phyloP scores from a whole-genome alignment of 2,888 invertebrate species.

The Microctonus brassicae region DNA sequence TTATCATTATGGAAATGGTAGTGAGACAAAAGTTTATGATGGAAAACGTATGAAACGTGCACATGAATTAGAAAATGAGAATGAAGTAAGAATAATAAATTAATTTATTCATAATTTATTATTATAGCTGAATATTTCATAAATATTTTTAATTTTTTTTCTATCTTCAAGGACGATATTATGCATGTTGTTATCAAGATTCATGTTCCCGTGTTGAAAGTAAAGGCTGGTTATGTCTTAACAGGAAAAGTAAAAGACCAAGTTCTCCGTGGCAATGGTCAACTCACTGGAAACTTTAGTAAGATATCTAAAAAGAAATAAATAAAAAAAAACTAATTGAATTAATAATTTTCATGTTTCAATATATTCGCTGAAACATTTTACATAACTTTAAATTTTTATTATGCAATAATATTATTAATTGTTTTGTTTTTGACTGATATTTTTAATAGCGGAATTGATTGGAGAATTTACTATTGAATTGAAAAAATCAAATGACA shows the following conservation, averaged over 20 bases:
- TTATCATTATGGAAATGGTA: slow-evolving; percentile 59
- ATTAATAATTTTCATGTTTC: too few relatives aligned
- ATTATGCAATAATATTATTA: slow-evolving; percentile 18
- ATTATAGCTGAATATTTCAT: neutral
- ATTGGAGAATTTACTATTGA: slow-evolving; percentile 65
- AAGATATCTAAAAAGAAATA: slow-evolving; percentile 43
- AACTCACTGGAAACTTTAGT: slow-evolving; percentile 63
- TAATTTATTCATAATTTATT: neutral
- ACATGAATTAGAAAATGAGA: slow-evolving; percentile 45
- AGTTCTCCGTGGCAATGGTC: slow-evolving; percentile 60
- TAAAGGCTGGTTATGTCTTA: slow-evolving; percentile 60
- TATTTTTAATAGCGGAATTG: slow-evolving; percentile 54
- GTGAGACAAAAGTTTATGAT: slow-evolving; percentile 38
- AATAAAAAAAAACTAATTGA: slow-evolving; percentile 20
- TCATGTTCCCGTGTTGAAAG: slow-evolving; percentile 58
- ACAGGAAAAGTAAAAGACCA: slow-evolving; percentile 63
- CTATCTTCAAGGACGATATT: slow-evolving; percentile 60
- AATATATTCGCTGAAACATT: too few relatives aligned
- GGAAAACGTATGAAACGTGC: slow-evolving; percentile 54
- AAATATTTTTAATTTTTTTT: slow-evolving; percentile 11
- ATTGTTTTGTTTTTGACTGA: neutral
- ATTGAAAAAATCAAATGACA: slow-evolving; percentile 59
- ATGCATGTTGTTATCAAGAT: slow-evolving; percentile 64
- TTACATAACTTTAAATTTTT: neutral
- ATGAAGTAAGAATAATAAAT: slow-evolving; percentile 47